Conservation (phyloP, 2,113 vertebrate genomes). For the Strix aluco region DNA sequence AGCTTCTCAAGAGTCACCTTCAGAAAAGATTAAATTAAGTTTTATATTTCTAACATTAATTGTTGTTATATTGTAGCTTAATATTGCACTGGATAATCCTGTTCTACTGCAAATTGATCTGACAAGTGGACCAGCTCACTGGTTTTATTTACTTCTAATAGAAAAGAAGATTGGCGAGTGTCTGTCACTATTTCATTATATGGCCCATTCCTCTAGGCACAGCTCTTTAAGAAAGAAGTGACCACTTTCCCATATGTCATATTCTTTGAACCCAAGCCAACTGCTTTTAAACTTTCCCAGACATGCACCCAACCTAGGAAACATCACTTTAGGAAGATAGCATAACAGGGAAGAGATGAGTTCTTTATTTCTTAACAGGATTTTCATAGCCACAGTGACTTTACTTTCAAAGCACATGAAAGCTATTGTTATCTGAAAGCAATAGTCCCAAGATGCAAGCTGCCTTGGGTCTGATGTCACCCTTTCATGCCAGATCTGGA, state of each 20-base stretch:
- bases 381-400: neutral
- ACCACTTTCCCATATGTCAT: neutral
- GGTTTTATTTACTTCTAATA: neutral
- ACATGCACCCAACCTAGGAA: neutral
- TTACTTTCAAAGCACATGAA: neutral
- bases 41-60: neutral
- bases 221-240: neutral
- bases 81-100: neutral
- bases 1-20: neutral
- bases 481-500: neutral
- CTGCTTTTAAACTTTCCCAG: neutral
- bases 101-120: neutral
- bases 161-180: neutral
- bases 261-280: neutral
- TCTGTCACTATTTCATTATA: neutral
- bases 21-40: neutral
- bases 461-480: neutral
- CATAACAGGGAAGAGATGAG: neutral
- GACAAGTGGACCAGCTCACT: neutral
- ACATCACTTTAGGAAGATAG: neutral
- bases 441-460: neutral
- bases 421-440: neutral
- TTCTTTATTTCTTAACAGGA: neutral
- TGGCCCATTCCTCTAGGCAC: neutral
- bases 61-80: neutral